These are phyloP conservation scores for Bos indicus DNA, from an alignment of 2,113 vertebrate genomes.

Conservation along the genomic window DNA sequence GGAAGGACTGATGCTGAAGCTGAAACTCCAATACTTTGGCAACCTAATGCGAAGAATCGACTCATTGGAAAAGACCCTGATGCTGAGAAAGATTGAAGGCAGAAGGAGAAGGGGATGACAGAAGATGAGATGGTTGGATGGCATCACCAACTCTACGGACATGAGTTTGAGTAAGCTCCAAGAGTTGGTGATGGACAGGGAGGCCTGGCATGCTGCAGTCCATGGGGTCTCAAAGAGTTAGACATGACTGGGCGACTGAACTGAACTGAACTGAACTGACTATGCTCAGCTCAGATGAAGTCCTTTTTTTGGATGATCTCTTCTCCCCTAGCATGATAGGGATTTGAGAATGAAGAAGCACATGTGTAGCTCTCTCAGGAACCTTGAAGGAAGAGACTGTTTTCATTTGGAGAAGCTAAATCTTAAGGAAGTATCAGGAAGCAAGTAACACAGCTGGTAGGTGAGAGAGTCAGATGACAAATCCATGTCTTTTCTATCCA, in stretches of 20 bases:
- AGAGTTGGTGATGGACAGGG: neutral
- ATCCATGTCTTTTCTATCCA: rapidly evolving
- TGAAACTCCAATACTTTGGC: neutral
- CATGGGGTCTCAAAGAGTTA: neutral
- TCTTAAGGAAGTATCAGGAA: neutral
- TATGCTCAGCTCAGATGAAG: rapidly evolving
- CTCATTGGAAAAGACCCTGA: neutral
- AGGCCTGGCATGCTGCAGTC: neutral
- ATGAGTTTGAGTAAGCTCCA: neutral
- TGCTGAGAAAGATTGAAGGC: neutral
- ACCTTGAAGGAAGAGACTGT: neutral
- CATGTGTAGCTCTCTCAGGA: neutral
- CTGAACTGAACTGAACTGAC: neutral
- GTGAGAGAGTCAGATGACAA: neutral
- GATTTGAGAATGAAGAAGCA: neutral
- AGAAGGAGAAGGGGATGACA: neutral
- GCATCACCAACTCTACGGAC: neutral
- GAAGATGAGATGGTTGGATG: neutral
- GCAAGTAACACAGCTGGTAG: neutral
- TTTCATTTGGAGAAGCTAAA: neutral
- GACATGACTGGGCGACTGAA: neutral
- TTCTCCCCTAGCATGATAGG: neutral
- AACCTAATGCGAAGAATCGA: rapidly evolving
- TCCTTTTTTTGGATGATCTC: neutral
- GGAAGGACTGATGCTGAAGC: neutral